Evolutionary conservation across 2,888 invertebrate species (phyloP), one percentile per base, ranked within the genome.

Genomic region (Phyllotreta striolata): DNA sequence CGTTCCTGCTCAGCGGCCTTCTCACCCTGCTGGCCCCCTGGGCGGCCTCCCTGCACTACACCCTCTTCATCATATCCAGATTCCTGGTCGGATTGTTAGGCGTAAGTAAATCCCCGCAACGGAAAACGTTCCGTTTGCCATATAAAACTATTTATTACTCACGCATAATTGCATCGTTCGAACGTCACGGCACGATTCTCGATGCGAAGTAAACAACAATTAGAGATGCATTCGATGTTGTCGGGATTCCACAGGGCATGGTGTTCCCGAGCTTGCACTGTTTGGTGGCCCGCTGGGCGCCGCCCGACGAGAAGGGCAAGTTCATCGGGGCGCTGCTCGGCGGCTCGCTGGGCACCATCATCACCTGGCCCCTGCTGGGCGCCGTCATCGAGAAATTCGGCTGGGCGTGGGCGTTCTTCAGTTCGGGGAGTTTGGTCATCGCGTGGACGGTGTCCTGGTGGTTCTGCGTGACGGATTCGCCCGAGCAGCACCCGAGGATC

Each of bases 1-100:
- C 84, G 0, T 82, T 85, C 12, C 55, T 85, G 0, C 76, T 83
- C 0, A 84, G 86, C 66, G 87, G 84, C 24, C 55, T 86, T 8
- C 72, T 89, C 5, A 90, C 90, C 0, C 82, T 86, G 0, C 66
- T 89, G 0, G 86, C 85, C 54, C 90, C 90, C 0, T 65, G 85
- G 0, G 86, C 87, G 0, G 88, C 90, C 0, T 79, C 83, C 24
- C 78, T 85, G 74, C 83, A 85, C 72, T 86, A 85, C 67, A 80
- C 84, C 51, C 83, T 84, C 0, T 80, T 90, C 0, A 86, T 89
- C 65, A 78, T 82, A 0, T 73, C 85, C 1, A 82, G 90, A 70
- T 86, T 90, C 71, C 72, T 86, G 0, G 83, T 88, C 38, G 90
- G 90, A 66, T 80, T 86, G 60, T 81, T 88, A 60, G 88, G 86